Base-by-base conservation (phyloP, 2,113 vertebrate species). In the Puffinus mauretanicus region DNA sequence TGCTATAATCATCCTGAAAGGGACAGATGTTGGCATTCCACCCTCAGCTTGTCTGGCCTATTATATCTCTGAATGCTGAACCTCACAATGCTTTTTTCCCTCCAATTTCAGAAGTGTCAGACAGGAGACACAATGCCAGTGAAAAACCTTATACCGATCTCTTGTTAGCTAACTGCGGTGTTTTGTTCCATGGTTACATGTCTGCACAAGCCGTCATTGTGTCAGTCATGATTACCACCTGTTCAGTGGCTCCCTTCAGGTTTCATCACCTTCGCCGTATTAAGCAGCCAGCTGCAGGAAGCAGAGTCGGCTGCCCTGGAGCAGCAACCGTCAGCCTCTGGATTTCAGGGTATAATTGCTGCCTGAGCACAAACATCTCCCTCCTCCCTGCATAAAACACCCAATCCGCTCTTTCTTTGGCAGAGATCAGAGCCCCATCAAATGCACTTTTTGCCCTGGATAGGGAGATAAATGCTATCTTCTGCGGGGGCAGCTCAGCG, bases 191-290 rank as follows among this genome's bases (percentile, higher is more conserved):
- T 2, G 6, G 95, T 91, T 97, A 82, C 97, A 81, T 95, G 98
- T 96, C 98, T 98, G 97, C 96, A 90, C 97, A 94, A 97, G 97
- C 97, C 94, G 65, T 97, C 98, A 96, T 72, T 79, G 96, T 98
- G 98, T 98, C 98, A 98, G 96, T 98, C 98, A 98, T 97, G 98
- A 98, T 98, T 98, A 98, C 97, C 97, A 98, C 98, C 98, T 98
- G 97, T 98, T 98, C 96, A 84, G 92, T 87, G 40, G 84, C 94
- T 98, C 94, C 97, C 97, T 97, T 98, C 98, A 96, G 98, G 97
- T 98, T 97, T 97, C 96, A 97, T 98, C 98, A 97, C 98, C 98
- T 97, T 88, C 65, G 95, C 87, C 78, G 97, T 85, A 96, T 96
- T 97, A 97, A 97, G 97, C 98, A 98, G 97, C 97, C 97, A 94